phyloP scores from a whole-genome alignment of 2,797 vertebrate species.

The Amblyopsis hoosieri region DNA sequence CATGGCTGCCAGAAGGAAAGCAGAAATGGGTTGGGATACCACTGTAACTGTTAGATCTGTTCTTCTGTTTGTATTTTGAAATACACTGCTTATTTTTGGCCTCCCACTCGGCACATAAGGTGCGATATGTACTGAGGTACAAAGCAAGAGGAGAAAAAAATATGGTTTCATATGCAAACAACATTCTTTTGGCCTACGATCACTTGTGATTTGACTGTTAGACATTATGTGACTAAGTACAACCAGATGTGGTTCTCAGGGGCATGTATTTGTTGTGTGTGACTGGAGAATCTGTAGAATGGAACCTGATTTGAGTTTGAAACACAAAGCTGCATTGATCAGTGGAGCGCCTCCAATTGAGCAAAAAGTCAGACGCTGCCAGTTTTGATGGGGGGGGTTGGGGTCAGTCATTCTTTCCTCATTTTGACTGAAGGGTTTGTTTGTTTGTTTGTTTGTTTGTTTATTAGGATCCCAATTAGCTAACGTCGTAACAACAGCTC shows the following conservation, averaged over 20 bases:
- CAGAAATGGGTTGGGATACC: constrained; percentile 27
- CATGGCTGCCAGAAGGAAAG: constrained; percentile 42
- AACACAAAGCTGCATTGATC: constrained; percentile 22
- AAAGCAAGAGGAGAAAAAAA: not conserved
- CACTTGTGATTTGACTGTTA: constrained; percentile 7
- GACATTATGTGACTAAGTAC: constrained; percentile 10
- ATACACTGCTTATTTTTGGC: too few species aligned
- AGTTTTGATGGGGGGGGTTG: constrained; percentile 5
- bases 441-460: not conserved
- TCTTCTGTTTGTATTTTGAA: not conserved
- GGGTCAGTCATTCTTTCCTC: constrained; percentile 26
- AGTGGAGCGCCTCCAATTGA: constrained; percentile 28
- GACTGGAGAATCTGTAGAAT: constrained; percentile 13
- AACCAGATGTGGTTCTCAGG: constrained; percentile 14
- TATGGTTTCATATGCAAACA: not conserved
- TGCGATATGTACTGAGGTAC: not conserved
- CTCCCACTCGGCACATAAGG: not conserved
- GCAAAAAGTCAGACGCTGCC: constrained; percentile 32
- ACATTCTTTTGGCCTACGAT: not conserved
- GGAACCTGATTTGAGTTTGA: constrained; percentile 21
- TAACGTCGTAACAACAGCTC: too few species aligned
- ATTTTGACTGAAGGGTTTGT: constrained; percentile 17
- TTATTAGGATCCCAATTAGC: too few species aligned
- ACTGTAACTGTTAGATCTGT: not conserved
- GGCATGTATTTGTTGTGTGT: constrained; percentile 15